Conservation (phyloP, 1,140 invertebrate genomes). For the Psix sp. region DNA sequence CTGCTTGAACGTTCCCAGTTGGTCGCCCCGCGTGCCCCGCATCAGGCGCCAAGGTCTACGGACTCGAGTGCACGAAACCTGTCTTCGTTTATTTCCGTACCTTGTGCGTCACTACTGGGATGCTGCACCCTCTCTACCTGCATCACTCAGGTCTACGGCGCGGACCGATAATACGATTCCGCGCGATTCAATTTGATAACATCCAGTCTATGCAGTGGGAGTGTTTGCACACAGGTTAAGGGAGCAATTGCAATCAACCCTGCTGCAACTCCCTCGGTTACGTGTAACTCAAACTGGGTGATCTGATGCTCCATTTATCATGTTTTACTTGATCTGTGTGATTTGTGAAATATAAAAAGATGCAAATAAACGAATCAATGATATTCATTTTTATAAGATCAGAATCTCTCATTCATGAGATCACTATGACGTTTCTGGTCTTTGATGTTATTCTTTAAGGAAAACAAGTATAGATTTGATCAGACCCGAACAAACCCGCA, state of each 20-base stretch:
- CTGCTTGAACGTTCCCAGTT: slow-evolving; percentile 10
- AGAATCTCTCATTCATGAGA: no score
- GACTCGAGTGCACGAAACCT: slow-evolving; percentile 38
- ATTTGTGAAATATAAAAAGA: no score
- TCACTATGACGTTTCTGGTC: no score
- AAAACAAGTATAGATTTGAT: no score
- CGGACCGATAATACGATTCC: slow-evolving; percentile 34
- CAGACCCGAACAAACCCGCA: no score
- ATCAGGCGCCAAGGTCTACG: slow-evolving; percentile 63
- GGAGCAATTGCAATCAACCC: slow-evolving; percentile 22
- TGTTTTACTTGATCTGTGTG: no score
- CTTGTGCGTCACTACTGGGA: slow-evolving; percentile 29
- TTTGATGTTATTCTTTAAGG: no score
- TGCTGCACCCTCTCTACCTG: slow-evolving; percentile 30
- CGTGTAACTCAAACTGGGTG: slow-evolving; percentile 7
- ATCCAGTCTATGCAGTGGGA: slow-evolving; percentile 23
- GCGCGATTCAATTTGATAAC: slow-evolving; percentile 43
- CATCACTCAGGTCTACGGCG: not conserved
- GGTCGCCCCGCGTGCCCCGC: slow-evolving; percentile 9
- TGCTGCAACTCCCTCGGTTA: slow-evolving; percentile 1
- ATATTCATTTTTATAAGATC: no score
- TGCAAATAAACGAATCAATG: no score
- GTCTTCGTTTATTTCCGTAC: slow-evolving; percentile 47
- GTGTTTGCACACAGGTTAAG: slow-evolving; percentile 29
- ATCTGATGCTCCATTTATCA: no score